A percentile compares a stretch with the other conserved stretches of the same genome.
Conservation (phyloP, 2,888 invertebrate genomes). For the Furcula furcula region DNA sequence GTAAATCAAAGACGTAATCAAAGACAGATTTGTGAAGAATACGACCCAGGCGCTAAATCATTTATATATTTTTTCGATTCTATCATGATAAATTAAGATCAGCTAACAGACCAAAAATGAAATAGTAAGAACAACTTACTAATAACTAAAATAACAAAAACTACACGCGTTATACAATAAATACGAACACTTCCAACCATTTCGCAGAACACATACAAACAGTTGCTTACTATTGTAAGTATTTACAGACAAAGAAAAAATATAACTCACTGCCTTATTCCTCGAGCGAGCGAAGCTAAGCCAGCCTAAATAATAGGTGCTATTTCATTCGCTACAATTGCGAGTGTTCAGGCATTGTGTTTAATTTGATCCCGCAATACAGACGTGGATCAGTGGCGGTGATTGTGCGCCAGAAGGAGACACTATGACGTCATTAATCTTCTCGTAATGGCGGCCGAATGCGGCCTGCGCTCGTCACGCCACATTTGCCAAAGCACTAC, state of each 20-base stretch:
- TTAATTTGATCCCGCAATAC: conserved; percentile 20
- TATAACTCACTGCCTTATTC: not conserved
- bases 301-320: not conserved
- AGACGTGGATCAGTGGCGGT: conserved; percentile 28
- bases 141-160: too few relatives aligned
- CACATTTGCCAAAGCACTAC: conserved; percentile 46
- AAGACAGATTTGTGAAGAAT: too few relatives aligned
- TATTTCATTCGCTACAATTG: conserved; percentile 5
- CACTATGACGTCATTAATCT: conserved; percentile 74
- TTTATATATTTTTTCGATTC: too few relatives aligned
- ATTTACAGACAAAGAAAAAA: not conserved
- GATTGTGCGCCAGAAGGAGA: conserved; percentile 51
- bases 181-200: too few relatives aligned
- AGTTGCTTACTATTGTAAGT: too few relatives aligned
- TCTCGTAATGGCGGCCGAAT: conserved; percentile 60
- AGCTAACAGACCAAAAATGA: too few relatives aligned
- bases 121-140: too few relatives aligned
- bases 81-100: too few relatives aligned
- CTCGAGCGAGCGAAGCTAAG: not conserved
- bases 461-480: conserved; percentile 53
- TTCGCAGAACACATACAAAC: too few relatives aligned
- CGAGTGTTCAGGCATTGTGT: conserved; percentile 12
- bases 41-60: too few relatives aligned
- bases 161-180: too few relatives aligned
- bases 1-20: too few relatives aligned